phyloP scores from a whole-genome alignment of 2,888 invertebrate species.

The Lithophane socia region DNA sequence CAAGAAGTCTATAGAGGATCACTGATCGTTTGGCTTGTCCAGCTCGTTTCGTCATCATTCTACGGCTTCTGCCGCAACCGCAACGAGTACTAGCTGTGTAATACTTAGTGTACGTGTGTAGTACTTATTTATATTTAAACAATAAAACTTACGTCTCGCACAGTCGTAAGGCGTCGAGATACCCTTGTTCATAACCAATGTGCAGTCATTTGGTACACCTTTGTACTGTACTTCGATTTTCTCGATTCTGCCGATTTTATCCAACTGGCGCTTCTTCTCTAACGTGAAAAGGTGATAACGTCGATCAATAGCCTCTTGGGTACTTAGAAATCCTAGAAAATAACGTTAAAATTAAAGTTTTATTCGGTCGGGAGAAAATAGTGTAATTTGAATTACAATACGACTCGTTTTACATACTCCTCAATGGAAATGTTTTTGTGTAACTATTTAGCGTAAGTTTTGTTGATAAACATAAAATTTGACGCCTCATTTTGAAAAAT shows the following conservation, averaged over 20 bases:
- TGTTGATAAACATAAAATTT: conserved; percentile 74
- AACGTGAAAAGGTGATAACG: conserved; percentile 94
- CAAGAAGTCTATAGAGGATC: not conserved
- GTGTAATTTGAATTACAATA: not conserved
- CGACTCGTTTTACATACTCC: conserved; percentile 69
- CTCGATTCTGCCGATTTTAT: conserved; percentile 95
- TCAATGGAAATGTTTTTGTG: conserved; percentile 65
- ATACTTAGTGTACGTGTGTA: too few relatives aligned
- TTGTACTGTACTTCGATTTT: conserved; percentile 96
- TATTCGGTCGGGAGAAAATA: not conserved
- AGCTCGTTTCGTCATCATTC: not conserved
- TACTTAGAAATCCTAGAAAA: conserved; percentile 86
- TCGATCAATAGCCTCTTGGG: conserved; percentile 88
- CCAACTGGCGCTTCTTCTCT: conserved; percentile 94
- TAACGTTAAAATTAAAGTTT: conserved; percentile 1
- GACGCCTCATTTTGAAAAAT: conserved; percentile 78
- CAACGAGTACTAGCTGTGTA: not conserved
- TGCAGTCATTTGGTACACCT: conserved; percentile 93
- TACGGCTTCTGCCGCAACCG: not conserved
- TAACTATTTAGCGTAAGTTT: conserved; percentile 71
- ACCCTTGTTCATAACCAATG: conserved; percentile 96
- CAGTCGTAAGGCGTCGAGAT: conserved; percentile 98
- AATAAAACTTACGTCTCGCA: conserved; percentile 93
- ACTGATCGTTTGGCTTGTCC: too few relatives aligned
- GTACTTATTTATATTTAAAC: not conserved